Base-by-base conservation (phyloP, 2,113 vertebrate species). In the Hypocryptadius cinnamomeus region DNA sequence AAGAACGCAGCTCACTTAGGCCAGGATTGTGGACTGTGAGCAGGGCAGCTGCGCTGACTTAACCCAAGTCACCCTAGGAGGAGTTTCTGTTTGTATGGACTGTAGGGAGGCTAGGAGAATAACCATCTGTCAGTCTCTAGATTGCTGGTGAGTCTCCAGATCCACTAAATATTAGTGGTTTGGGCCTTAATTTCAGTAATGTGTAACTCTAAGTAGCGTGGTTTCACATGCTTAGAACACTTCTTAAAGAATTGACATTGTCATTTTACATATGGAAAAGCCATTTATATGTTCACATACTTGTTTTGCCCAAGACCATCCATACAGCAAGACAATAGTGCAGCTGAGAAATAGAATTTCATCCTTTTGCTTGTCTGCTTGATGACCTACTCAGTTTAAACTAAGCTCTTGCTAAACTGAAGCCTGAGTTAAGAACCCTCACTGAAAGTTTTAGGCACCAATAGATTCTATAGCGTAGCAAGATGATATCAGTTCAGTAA, bases 1-100 rank as follows among this genome's bases (percentile, higher is more conserved):
- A 4, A 50, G 21, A 59, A 13, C 0, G 0, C 27, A 40, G 39
- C 22, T 87, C 5, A 1, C 12, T 22, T 39, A 9, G 8, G 28
- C 11, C 42, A 20, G 13, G 54, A 6, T 18, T 48, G 25, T 18
- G 44, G 23, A 25, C 13, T 48, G 7, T 19, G 72, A 59, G 31
- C 19, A 83, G 45, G n/a, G 40, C n/a, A 40, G 27, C 56, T 77
- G n/a, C 0, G 0, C 40, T 3, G 1, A 25, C n/a, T 53, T 23
- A 73, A 73, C 30, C 21, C 3, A 0, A 9, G 8, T 70, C 21
- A 25, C 24, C 16, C 11, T 18, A 18, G 9, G 31, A 78, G 78
- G 60, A 70, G 23, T 66, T 81, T 73, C 56, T 91, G 51, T 74
- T 56, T 54, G 56, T 13, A 5, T 8, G 44, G 22, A 7, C 44